Percentiles rank a stretch among this genome's conserved stretches.
These are phyloP conservation scores for Odontomyia ornata DNA, from an alignment of 2,888 invertebrate genomes.

Conservation along the genomic window DNA sequence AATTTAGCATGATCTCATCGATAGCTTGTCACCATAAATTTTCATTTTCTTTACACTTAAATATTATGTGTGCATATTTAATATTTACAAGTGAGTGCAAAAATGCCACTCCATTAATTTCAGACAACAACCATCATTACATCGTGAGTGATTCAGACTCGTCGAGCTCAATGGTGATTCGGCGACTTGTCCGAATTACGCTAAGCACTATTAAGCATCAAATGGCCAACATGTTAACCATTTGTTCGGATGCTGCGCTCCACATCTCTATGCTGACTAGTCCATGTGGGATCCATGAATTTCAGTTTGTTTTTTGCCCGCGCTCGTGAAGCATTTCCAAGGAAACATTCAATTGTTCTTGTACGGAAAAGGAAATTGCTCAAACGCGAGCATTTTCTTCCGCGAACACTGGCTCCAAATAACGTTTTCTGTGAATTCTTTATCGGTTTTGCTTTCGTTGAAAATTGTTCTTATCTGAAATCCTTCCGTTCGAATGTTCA, in stretches of 20 bases:
- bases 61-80: no score
- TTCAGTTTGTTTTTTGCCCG: conserved; percentile 41
- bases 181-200: conserved; percentile 21
- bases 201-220: not conserved
- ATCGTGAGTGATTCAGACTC: not conserved
- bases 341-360: not conserved
- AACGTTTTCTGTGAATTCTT: not conserved
- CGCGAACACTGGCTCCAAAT: not conserved
- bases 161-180: no score
- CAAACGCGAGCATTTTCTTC: not conserved
- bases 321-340: conserved; percentile 35
- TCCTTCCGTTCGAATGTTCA: not conserved
- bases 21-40: no score
- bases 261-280: not conserved
- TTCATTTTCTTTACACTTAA: no score
- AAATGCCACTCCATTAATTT: no score
- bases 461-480: not conserved
- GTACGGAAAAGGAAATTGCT: not conserved
- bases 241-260: conserved; percentile 39
- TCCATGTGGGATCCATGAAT: conserved; percentile 23
- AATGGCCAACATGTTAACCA: conserved; percentile 35
- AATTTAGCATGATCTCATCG: no score
- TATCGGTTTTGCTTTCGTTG: not conserved
- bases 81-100: no score
- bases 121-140: not conserved